phyloP scores from a whole-genome alignment of 2,888 invertebrate species.

The Notocelia uddmanniana region DNA sequence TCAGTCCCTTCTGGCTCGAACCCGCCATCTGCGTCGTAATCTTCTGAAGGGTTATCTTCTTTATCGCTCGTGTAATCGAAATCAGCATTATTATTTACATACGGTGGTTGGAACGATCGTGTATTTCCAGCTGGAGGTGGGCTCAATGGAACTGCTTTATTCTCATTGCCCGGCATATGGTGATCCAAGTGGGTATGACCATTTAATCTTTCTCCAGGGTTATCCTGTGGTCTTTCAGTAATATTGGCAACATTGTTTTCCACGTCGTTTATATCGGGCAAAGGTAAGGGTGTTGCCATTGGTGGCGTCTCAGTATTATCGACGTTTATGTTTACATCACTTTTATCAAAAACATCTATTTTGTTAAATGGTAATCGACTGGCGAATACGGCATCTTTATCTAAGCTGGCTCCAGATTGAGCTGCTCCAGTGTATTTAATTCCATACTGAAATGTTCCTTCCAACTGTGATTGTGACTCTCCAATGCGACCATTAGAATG shows the following conservation, averaged over 20 bases:
- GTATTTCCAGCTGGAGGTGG: conserved; percentile 65
- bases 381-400: conserved; percentile 82
- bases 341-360: conserved; percentile 77
- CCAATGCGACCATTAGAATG: conserved; percentile 91
- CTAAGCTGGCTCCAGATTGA: conserved; percentile 91
- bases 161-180: conserved; percentile 59
- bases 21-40: conserved; percentile 77
- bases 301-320: conserved; percentile 55
- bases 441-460: conserved; percentile 92
- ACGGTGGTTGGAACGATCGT: conserved; percentile 70
- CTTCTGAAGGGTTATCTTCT: conserved; percentile 70
- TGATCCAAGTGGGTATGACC: conserved; percentile 75
- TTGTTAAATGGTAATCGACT: conserved; percentile 75
- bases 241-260: conserved; percentile 46
- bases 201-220: conserved; percentile 61
- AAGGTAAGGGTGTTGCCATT: conserved; percentile 45
- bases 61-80: conserved; percentile 75
- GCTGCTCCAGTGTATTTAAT: conserved; percentile 92
- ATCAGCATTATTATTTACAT: conserved; percentile 62
- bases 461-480: conserved; percentile 93
- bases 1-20: conserved; percentile 72
- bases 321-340: conserved; percentile 73
- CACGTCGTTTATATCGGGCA: conserved; percentile 41
- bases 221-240: conserved; percentile 57
- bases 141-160: conserved; percentile 51